Evolutionary conservation across 2,797 vertebrate species (phyloP).

Genomic region (Artibeus jamaicensis): DNA sequence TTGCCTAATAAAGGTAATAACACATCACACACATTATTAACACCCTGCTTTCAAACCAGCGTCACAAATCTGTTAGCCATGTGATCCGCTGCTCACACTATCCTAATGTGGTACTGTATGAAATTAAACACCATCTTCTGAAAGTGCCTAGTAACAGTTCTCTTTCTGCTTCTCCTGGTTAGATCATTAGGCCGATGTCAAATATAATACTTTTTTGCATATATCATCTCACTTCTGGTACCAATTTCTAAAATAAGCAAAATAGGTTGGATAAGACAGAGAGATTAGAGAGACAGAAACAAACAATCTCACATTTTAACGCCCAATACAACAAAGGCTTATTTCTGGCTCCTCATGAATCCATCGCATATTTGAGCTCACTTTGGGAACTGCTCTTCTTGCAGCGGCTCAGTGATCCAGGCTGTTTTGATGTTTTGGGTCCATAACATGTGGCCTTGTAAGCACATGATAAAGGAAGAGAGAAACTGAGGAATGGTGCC

Average conservation of each 20-base stretch:
- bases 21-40: neutral
- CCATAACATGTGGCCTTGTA: neutral
- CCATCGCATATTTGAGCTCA: neutral
- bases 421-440: neutral
- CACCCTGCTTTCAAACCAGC: neutral
- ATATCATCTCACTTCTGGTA: neutral
- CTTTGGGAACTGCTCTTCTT: neutral
- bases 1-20: neutral
- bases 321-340: neutral
- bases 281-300: neutral
- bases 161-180: neutral
- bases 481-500: neutral
- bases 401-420: neutral
- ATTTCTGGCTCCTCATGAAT: neutral
- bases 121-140: neutral
- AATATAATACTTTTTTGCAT: neutral
- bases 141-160: neutral
- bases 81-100: neutral
- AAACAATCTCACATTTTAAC: neutral
- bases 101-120: neutral
- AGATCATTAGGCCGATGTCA: neutral
- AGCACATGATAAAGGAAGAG: neutral
- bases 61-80: neutral
- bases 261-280: neutral
- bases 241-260: neutral